Evolutionary conservation across 2,113 vertebrate genomes (phyloP).

Genomic region (Oreochromis aureus): DNA sequence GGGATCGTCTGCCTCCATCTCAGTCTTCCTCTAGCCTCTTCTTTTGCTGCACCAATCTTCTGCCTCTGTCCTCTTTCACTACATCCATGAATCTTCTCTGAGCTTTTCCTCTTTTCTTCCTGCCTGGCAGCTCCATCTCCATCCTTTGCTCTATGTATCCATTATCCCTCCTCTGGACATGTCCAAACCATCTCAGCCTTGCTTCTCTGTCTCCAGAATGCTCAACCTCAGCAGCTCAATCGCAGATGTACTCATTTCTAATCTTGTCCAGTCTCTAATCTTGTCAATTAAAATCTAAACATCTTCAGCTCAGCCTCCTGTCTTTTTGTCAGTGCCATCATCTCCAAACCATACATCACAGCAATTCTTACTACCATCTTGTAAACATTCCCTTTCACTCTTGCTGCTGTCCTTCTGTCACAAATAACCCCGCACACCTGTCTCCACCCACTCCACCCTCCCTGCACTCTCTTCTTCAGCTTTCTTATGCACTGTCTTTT

Average conservation of each 20-base stretch:
- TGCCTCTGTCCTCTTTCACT: not conserved
- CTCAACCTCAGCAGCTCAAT: not conserved
- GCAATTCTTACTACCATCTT: not conserved
- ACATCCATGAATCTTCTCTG: not conserved
- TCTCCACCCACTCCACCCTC: not conserved
- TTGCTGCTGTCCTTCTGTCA: not conserved
- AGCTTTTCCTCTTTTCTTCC: not conserved
- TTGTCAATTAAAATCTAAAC: not conserved
- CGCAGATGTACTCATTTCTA: not conserved
- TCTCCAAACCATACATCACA: not conserved
- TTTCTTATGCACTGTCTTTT: not conserved
- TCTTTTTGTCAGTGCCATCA: not conserved
- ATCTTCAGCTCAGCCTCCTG: not conserved
- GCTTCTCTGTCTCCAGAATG: not conserved
- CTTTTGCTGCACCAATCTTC: not conserved
- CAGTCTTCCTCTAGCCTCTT: not conserved
- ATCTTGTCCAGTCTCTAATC: not conserved
- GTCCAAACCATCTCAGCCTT: not conserved
- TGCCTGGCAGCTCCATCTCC: not conserved
- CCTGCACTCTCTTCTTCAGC: not conserved
- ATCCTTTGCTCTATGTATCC: not conserved
- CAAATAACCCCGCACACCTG: not conserved
- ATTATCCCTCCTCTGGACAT: not conserved
- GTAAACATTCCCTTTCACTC: not conserved
- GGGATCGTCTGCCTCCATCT: not conserved